phyloP scores from a whole-genome alignment of 2,888 invertebrate genomes.

The Phrixothrix hirtus region DNA sequence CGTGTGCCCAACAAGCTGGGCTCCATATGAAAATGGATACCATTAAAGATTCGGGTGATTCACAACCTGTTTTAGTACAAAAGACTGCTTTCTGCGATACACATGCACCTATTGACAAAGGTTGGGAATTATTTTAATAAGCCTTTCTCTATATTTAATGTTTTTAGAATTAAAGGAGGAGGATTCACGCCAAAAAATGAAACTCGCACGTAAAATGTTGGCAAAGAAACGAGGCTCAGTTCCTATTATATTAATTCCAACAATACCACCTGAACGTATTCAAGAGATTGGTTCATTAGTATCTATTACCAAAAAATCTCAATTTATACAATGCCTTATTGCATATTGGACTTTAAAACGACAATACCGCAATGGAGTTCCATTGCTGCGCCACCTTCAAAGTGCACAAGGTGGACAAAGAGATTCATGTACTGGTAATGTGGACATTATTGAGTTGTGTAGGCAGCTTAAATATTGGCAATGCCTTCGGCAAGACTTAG shows the following conservation, averaged over 20 bases:
- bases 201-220: conserved; percentile 82
- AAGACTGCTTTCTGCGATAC: conserved; percentile 96
- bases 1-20: conserved; percentile 95
- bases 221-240: conserved; percentile 84
- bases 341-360: conserved; percentile 98
- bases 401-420: conserved; percentile 55
- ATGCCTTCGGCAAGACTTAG: conserved; percentile 89
- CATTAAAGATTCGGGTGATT: conserved; percentile 62
- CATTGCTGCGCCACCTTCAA: conserved; percentile 83
- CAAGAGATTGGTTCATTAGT: conserved; percentile 84
- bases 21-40: conserved; percentile 97
- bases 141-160: too few species aligned
- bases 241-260: conserved; percentile 91
- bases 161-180: conserved; percentile 55
- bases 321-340: conserved; percentile 85
- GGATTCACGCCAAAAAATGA: conserved; percentile 80
- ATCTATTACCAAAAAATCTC: conserved; percentile 71
- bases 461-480: conserved; percentile 93
- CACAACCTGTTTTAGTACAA: conserved; percentile 80
- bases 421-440: conserved; percentile 50
- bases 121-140: too few species aligned
- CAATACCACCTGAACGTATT: conserved; percentile 85
- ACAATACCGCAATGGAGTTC: conserved; percentile 93
- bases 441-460: conserved; percentile 74
- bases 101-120: conserved; percentile 77